phyloP scores from a whole-genome alignment of 1,140 invertebrate species.

The Phthorimaea operculella region DNA sequence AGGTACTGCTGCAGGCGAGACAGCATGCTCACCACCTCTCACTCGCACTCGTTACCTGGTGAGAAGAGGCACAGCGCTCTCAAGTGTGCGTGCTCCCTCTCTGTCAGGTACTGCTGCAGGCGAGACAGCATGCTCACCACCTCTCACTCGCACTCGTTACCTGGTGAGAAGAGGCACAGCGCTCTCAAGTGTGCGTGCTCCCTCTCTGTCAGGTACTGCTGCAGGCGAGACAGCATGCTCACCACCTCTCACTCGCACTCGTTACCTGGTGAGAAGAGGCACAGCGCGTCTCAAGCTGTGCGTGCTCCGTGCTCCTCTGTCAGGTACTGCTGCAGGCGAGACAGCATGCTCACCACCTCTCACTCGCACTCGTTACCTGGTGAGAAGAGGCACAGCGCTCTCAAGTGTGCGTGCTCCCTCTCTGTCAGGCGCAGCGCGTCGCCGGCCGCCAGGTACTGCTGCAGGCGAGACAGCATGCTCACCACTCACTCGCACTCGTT shows the following conservation, averaged over 20 bases:
- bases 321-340: constrained; percentile 86
- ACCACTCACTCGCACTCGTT: too few relatives aligned
- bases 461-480: constrained; percentile 72
- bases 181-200: constrained; percentile 94
- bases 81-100: constrained; percentile 91
- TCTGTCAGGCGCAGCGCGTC: constrained; percentile 81
- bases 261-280: too few relatives aligned
- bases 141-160: too few relatives aligned
- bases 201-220: constrained; percentile 84
- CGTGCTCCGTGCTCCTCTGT: constrained; percentile 88
- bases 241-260: too few relatives aligned
- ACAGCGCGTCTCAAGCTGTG: constrained; percentile 90
- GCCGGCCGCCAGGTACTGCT: constrained; percentile 84
- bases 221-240: constrained; percentile 72
- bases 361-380: too few relatives aligned
- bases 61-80: constrained; percentile 87
- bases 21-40: constrained; percentile 38
- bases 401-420: constrained; percentile 91
- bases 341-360: constrained; percentile 49
- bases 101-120: constrained; percentile 85
- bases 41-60: too few relatives aligned
- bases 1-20: constrained; percentile 86
- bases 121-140: constrained; percentile 65
- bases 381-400: constrained; percentile 86
- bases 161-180: constrained; percentile 84